Evolutionary conservation across 2,888 invertebrate genomes (phyloP).

Genomic region (Metellina segmentata): DNA sequence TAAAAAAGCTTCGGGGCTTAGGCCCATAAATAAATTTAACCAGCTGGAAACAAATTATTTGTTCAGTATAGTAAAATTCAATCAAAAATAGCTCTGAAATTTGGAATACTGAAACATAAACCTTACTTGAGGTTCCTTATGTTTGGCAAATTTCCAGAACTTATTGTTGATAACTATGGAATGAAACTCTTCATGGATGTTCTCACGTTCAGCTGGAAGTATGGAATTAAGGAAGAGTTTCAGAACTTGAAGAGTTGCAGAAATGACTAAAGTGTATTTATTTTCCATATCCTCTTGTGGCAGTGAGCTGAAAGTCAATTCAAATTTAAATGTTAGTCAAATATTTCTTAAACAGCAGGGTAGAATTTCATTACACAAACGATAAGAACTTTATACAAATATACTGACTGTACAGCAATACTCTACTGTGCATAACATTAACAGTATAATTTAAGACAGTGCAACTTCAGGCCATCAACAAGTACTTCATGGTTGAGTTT

Average conservation of each 20-base stretch:
- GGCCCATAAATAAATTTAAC: too few species aligned
- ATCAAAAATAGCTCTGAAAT: neutral
- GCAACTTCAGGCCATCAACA: too few species aligned
- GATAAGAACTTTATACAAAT: too few species aligned
- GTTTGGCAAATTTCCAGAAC: constrained; percentile 88
- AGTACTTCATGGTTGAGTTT: too few species aligned
- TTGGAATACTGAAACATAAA: neutral
- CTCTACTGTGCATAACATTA: too few species aligned
- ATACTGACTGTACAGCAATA: too few species aligned
- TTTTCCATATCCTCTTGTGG: constrained; percentile 86
- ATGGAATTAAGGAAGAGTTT: constrained; percentile 85
- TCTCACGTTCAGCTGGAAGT: constrained; percentile 82
- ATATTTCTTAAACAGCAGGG: neutral
- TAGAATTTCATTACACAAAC: neutral
- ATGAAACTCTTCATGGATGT: constrained; percentile 83
- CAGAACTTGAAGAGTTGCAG: constrained; percentile 86
- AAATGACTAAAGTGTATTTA: constrained; percentile 86
- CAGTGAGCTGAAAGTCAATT: constrained; percentile 81
- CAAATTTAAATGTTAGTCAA: neutral
- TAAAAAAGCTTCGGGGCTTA: too few species aligned
- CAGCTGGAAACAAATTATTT: neutral
- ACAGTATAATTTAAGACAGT: too few species aligned
- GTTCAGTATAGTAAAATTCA: neutral
- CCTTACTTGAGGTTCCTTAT: constrained; percentile 82
- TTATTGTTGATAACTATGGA: constrained; percentile 84